Evolutionary conservation across 2,113 vertebrate genomes (phyloP).

Genomic region (Mirza zaza): DNA sequence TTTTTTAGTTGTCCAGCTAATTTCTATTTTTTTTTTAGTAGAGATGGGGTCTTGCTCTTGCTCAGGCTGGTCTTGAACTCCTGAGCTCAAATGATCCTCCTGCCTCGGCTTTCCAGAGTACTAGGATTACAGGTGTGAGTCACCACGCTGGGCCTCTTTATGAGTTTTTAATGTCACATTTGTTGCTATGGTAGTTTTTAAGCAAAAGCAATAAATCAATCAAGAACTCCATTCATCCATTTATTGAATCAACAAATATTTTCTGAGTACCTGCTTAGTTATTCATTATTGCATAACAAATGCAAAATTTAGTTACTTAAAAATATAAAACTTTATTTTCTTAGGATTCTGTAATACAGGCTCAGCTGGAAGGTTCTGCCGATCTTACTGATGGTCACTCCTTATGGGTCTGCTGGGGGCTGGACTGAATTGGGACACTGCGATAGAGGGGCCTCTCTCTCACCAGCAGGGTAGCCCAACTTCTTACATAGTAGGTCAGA

Average conservation of each 20-base stretch:
- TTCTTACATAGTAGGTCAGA: neutral
- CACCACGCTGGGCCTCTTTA: neutral
- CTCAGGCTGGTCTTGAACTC: no score
- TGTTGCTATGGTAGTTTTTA: conserved; percentile 25
- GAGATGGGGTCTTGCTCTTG: no score
- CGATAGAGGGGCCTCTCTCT: neutral
- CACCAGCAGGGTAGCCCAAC: neutral
- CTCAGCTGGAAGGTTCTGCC: neutral
- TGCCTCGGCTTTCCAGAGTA: no score
- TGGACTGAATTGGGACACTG: neutral
- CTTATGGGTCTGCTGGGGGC: neutral
- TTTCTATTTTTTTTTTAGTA: no score
- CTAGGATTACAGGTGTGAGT: no score
- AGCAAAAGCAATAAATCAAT: conserved; percentile 11
- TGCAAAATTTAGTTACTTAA: neutral
- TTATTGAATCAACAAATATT: neutral
- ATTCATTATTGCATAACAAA: neutral
- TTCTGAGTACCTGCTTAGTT: neutral
- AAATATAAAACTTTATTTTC: neutral
- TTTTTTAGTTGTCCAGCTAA: no score
- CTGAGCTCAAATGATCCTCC: no score
- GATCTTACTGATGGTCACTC: neutral
- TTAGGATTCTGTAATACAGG: neutral
- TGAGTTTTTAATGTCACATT: conserved; percentile 36
- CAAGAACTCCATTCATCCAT: neutral